Percentiles rank a stretch among this genome's conserved stretches.
These are phyloP conservation scores for Patiria miniata DNA, from an alignment of 35 echinoderm and acorn worm species.

Conservation along the genomic window DNA sequence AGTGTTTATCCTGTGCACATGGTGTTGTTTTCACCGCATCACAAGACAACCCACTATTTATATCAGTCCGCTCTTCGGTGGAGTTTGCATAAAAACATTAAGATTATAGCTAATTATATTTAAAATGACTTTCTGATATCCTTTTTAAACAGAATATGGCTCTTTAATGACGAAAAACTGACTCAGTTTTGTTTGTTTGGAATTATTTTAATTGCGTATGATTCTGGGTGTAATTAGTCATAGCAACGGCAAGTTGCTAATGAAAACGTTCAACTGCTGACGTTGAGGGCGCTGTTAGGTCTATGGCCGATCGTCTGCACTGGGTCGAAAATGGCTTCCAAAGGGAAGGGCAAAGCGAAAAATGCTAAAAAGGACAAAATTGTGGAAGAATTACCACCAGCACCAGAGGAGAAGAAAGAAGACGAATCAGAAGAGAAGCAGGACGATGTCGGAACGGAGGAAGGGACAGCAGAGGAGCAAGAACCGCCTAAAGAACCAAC, in stretches of 20 bases:
- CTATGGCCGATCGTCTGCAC: constrained; percentile 6
- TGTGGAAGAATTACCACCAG: constrained; percentile 81
- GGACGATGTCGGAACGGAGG: constrained; percentile 65
- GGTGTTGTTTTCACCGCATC: constrained; percentile 37
- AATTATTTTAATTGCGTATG: not conserved
- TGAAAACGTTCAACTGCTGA: not conserved
- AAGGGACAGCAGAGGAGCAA: constrained; percentile 53
- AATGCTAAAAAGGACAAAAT: constrained; percentile 98
- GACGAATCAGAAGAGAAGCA: constrained; percentile 65
- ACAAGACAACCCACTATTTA: not conserved
- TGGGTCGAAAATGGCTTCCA: constrained; percentile 78
- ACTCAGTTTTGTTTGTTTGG: not conserved
- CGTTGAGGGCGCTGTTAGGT: constrained; percentile 50
- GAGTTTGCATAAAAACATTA: too few species aligned
- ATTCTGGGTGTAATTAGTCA: not conserved
- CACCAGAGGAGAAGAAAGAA: constrained; percentile 83
- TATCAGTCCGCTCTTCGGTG: not conserved
- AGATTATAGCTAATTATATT: too few species aligned
- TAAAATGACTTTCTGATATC: too few species aligned
- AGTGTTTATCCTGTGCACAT: not conserved
- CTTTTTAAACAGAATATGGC: too few species aligned
- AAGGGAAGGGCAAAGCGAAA: constrained; percentile 85
- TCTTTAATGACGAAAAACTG: not conserved
- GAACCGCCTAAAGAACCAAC: constrained; percentile 92
- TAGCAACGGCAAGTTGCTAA: constrained; percentile 66